Conservation (phyloP, 2,113 vertebrate species). For the Cardinalis cardinalis region DNA sequence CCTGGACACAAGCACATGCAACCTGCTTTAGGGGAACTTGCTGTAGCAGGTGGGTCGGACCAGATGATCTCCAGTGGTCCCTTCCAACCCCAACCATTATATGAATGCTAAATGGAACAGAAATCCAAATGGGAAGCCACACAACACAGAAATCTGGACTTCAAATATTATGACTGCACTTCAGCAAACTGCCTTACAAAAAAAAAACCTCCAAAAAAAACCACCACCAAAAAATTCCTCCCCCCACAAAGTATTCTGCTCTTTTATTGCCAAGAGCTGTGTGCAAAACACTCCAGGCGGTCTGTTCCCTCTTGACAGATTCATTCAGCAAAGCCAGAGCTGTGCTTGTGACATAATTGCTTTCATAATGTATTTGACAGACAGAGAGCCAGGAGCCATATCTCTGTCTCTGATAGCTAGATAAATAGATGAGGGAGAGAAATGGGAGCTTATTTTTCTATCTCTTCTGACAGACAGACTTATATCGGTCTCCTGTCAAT, state of each 20-base stretch:
- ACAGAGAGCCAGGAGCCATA: slow-evolving; percentile 29
- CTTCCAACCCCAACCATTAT: not conserved
- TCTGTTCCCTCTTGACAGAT: slow-evolving; percentile 47
- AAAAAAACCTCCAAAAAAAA: not conserved
- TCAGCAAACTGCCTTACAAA: not conserved
- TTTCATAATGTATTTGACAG: slow-evolving; percentile 49
- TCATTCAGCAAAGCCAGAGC: slow-evolving; percentile 55
- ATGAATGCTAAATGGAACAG: not conserved
- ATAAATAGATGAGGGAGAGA: slow-evolving; percentile 15
- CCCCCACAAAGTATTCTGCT: not conserved
- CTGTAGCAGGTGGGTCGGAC: not conserved
- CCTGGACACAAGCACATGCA: not conserved
- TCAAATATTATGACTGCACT: not conserved
- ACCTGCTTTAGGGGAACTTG: not conserved
- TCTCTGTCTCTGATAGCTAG: slow-evolving; percentile 31
- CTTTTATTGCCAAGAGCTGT: slow-evolving; percentile 48
- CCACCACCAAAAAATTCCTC: not conserved
- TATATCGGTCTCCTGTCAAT: slow-evolving; percentile 23
- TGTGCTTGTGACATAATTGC: slow-evolving; percentile 48
- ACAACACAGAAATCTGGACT: not conserved
- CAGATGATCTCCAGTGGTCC: not conserved
- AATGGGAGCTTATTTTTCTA: slow-evolving; percentile 17
- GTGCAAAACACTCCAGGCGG: slow-evolving; percentile 39
- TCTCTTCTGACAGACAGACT: slow-evolving; percentile 17
- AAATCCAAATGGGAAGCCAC: not conserved